Conservation (phyloP, 2,888 invertebrate genomes). For the Ametastegia equiseti region DNA sequence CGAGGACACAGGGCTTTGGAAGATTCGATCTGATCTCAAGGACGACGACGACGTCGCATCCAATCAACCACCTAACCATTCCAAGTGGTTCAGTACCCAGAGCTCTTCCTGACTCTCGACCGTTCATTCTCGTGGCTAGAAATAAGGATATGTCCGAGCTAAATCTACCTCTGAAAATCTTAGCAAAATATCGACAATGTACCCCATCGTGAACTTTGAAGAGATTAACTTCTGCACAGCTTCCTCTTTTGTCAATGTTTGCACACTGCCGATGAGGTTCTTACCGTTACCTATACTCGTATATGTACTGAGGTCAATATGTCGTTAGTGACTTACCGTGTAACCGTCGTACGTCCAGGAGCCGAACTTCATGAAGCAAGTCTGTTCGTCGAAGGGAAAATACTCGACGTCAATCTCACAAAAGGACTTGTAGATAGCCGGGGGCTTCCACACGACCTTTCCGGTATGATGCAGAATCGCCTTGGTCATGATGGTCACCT, state of each 20-base stretch:
- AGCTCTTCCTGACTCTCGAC: conserved; percentile 12
- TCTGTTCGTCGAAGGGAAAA: conserved; percentile 96
- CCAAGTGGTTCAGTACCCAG: background rate
- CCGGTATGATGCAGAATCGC: conserved; percentile 96
- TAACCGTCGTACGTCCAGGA: conserved; percentile 97
- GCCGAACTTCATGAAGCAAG: conserved; percentile 97
- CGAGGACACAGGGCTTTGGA: conserved; percentile 1
- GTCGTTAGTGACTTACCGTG: conserved; percentile 82
- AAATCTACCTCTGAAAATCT: background rate
- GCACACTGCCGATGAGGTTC: conserved; percentile 28
- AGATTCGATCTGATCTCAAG: conserved; percentile 36
- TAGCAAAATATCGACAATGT: conserved; percentile 9
- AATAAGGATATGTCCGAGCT: background rate
- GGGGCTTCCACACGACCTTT: conserved; percentile 97
- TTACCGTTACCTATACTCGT: background rate
- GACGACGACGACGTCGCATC: conserved; percentile 33
- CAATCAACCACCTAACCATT: conserved; percentile 31
- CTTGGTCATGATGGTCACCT: conserved; percentile 98
- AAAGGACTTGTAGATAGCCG: conserved; percentile 98
- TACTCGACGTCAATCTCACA: conserved; percentile 97
- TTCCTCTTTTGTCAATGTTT: conserved; percentile 21
- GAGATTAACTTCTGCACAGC: conserved; percentile 24
- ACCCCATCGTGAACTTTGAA: conserved; percentile 18
- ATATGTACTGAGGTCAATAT: conserved; percentile 2
- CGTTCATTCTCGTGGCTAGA: background rate